A percentile compares a stretch with the other conserved stretches of the same genome.
phyloP scores from a whole-genome alignment of 2,888 invertebrate species.

The Prosopocoilus inquinatus region DNA sequence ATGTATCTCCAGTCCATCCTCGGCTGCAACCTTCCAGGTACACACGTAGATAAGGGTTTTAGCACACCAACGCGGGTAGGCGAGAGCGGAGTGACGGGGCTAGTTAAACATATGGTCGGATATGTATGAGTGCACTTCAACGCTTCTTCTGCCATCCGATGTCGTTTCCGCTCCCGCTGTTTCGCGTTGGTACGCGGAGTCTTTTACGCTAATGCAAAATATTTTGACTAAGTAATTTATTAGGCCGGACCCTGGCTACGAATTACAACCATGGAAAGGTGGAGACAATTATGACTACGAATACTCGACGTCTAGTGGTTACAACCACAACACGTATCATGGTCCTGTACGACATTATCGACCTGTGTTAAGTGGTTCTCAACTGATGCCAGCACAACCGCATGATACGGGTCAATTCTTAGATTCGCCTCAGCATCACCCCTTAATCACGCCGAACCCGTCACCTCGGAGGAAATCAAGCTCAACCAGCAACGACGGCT shows the following conservation, averaged over 20 bases:
- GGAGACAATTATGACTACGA: conserved; percentile 53
- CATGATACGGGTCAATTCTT: conserved; percentile 56
- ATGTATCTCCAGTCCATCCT: conserved; percentile 80
- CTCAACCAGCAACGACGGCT: conserved; percentile 69
- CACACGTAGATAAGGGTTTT: no score
- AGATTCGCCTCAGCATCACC: conserved; percentile 72
- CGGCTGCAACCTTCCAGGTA: conserved; percentile 71
- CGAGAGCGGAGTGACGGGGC: no score
- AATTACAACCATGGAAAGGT: conserved; percentile 45
- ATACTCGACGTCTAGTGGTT: conserved; percentile 58
- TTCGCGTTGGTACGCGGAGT: no score
- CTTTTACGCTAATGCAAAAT: no score
- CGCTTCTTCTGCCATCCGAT: no score
- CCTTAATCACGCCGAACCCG: conserved; percentile 52
- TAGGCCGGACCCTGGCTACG: conserved; percentile 42
- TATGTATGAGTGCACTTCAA: no score
- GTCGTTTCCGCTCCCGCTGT: no score
- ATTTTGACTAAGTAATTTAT: no score
- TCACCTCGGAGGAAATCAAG: conserved; percentile 74
- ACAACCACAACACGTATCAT: conserved; percentile 87
- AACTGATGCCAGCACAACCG: conserved; percentile 47
- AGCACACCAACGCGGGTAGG: no score
- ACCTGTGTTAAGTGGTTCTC: conserved; percentile 59
- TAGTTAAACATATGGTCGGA: no score
- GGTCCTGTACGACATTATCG: conserved; percentile 77